These are phyloP conservation scores for Pseudochirops corinnae DNA, from an alignment of 2,797 vertebrate genomes.

Conservation along the genomic window DNA sequence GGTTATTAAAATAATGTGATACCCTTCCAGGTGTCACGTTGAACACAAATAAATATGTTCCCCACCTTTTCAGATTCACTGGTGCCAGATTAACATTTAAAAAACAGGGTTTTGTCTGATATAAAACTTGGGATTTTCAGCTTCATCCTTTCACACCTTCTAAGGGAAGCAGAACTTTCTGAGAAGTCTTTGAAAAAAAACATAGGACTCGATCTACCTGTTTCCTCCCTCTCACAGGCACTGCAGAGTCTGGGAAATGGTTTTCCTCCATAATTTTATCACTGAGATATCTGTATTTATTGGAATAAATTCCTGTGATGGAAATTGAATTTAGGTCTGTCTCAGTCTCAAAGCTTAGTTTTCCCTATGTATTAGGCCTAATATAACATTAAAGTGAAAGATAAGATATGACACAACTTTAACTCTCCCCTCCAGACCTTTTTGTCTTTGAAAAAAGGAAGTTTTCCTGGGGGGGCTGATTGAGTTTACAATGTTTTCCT, in stretches of 20 bases:
- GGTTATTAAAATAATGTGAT: not conserved
- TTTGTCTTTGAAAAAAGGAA: slow-evolving; percentile 75
- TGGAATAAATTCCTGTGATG: slow-evolving; percentile 59
- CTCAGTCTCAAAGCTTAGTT: slow-evolving; percentile 58
- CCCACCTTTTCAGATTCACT: not conserved
- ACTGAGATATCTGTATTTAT: slow-evolving; percentile 61
- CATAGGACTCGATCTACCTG: not conserved
- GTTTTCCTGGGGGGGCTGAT: slow-evolving; percentile 75
- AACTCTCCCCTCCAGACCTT: slow-evolving; percentile 68
- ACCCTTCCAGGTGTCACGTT: not conserved
- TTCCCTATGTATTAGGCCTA: slow-evolving; percentile 66
- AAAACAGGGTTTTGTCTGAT: not conserved
- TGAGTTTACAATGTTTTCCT: slow-evolving; percentile 91
- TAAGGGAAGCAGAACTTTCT: slow-evolving; percentile 6
- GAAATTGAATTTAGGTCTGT: slow-evolving; percentile 70
- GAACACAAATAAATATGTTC: not conserved
- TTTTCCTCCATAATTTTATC: slow-evolving; percentile 35
- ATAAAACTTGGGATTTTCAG: slow-evolving; percentile 4
- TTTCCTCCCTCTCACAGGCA: not conserved
- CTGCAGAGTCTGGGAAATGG: slow-evolving; percentile 15
- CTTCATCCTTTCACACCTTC: not conserved
- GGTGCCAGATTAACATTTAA: not conserved
- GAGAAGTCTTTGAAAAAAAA: not conserved
- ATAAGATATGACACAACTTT: slow-evolving; percentile 62
- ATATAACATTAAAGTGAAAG: slow-evolving; percentile 71